Evolutionary conservation across 2,797 vertebrate genomes (phyloP), one percentile per base, ranked within the genome.

Genomic region (Lepus oiostolus): DNA sequence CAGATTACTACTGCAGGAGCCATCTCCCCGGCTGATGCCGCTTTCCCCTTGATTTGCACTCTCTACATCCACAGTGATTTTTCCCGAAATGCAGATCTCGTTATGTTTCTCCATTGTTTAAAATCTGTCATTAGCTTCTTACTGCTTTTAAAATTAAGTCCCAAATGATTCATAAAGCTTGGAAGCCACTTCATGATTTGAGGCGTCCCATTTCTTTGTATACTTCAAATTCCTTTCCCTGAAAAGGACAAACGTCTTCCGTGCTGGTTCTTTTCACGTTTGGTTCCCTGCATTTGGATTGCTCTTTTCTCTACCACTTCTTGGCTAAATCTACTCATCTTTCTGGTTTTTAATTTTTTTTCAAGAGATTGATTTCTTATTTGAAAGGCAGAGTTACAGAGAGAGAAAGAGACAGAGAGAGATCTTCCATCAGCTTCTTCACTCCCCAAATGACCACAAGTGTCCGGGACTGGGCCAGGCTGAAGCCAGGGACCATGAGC

Each of bases 121-220:
- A 96, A 70, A 80, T 71, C 84, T 47, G 80, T 81, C 22, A 54
- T 54, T 65, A 47, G 30, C 65, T 75, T 85, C 8, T 88, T 96
- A 60, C 6, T 85, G 26, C 30, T 75, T 96, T 80, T 84, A 67
- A 87, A 93, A 84, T 85, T 47, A 82, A 83, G 58, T 76, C 79
- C 38, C 21, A 85, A 74, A 85, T 80, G 89, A 11, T 94, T 82
- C 42, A 92, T 94, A 75, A 21, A 76, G 32, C 75, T 77, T 54
- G 63, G 85, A 35, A 58, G 62, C 38, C 67, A 38, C 52, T 90
- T 91, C 38, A 70, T 93, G 62, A 88, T 91, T 32, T 38, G 60
- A 38, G 75, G 4, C 84, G 11, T 65, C 32, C 82, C 14, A 28
- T 79, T 96, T 94, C 65, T 63, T 50, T 84, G 21, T 77, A 17